Base-by-base conservation (phyloP, 2,797 vertebrate genomes). In the Peromyscus aztecus region DNA sequence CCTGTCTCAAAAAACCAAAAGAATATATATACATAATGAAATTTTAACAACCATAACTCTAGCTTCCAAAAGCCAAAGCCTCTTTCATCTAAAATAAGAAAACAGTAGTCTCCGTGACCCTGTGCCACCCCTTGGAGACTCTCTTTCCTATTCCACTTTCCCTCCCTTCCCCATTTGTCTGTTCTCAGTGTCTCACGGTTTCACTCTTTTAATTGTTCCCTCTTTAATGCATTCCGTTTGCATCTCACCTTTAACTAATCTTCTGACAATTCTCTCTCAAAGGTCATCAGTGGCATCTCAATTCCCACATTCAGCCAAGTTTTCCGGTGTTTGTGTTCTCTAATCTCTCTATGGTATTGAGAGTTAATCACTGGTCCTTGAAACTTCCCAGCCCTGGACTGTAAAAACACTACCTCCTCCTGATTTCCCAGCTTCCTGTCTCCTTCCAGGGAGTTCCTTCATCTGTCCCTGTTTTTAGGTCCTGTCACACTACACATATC, bases 181-280 rank as follows among this genome's bases (percentile, higher is more conserved):
- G 29, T 46, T 67, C 61, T 49, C 46, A 4, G 40, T 92, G 40
- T 61, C 2, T 88, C n/a, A 69, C 10, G 37, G 17, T 67, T 73
- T 89, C 55, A 78, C 14, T 59, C 49, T 40, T 65, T 37, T 75
- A 69, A 16, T 61, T 12, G 65, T 84, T 90, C 43, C 61, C 21
- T 63, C 55, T 37, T 87, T 84, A 76, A 67, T n/a, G 12, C 34
- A 57, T 43, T 90, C 23, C 73, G 4, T 94, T 93, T 75, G 34
- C 10, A 94, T 84, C 87, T 73, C 16, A 57, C 57, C 11, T 90
- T 78, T 61, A 85, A 85, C 3, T 29, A 80, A 17, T 88, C 40
- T 55, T 77, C 24, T 84, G 77, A 94, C 83, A 96, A 88, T 90
- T 27, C 9, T 77, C 37, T 91, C 61, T 37, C 63, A 78, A 71